Conservation (phyloP, 2,113 vertebrate species). For the Edolisoma coerulescens region DNA sequence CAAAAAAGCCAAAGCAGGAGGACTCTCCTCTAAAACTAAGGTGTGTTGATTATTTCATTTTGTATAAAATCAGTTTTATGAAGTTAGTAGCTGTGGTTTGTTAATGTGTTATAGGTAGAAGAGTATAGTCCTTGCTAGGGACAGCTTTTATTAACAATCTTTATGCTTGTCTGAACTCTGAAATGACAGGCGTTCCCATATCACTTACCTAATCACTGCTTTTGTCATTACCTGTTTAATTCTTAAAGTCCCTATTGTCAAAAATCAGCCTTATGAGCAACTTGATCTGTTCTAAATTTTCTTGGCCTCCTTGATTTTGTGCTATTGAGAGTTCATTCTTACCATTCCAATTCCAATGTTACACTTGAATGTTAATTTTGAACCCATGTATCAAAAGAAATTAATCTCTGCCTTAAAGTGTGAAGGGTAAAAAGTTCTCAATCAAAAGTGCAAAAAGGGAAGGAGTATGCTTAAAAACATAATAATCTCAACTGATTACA, state of each 20-base stretch:
- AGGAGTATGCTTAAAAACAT: background rate
- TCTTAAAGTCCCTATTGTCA: background rate
- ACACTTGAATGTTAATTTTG: background rate
- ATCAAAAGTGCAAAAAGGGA: background rate
- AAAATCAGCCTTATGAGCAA: background rate
- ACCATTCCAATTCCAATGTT: background rate
- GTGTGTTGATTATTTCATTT: conserved; percentile 56
- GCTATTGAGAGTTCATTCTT: background rate
- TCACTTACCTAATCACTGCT: background rate
- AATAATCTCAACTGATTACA: background rate
- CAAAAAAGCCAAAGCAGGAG: conserved; percentile 83
- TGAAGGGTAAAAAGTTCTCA: background rate
- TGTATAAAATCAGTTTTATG: background rate
- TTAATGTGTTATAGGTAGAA: background rate
- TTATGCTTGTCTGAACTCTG: background rate
- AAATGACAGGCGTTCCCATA: background rate
- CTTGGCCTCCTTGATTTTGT: background rate
- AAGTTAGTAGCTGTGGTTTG: background rate
- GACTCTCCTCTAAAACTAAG: conserved; percentile 82
- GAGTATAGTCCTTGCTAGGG: background rate
- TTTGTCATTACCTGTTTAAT: background rate
- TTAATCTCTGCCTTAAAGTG: background rate
- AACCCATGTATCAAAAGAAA: background rate
- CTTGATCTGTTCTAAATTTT: background rate
- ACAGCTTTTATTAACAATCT: background rate